These are phyloP conservation scores for Rhadinocentrus ornatus DNA, from an alignment of 2,797 vertebrate species.

Conservation along the genomic window DNA sequence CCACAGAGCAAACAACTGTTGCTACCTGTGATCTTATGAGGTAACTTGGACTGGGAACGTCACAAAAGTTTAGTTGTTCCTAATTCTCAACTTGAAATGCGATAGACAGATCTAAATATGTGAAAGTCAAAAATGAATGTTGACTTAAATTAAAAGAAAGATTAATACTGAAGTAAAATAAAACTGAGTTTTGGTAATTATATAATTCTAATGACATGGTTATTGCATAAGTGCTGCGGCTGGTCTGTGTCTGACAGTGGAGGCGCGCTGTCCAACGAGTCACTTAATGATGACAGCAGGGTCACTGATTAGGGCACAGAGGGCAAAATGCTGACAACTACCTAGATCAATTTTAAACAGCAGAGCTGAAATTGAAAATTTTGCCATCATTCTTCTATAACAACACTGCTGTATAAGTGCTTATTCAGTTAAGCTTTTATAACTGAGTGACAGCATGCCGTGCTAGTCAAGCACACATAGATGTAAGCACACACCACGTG, in stretches of 20 bases:
- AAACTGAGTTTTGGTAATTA: conserved; percentile 52
- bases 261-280: conserved; percentile 22
- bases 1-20: no score
- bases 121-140: neutral
- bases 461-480: neutral
- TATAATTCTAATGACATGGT: conserved; percentile 51
- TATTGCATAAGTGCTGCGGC: conserved; percentile 42
- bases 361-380: conserved; percentile 27
- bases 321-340: conserved; percentile 16
- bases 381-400: conserved; percentile 28
- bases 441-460: neutral
- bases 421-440: conserved; percentile 18
- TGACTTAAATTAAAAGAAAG: neutral
- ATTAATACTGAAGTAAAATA: neutral
- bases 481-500: neutral
- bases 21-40: conserved; percentile 4
- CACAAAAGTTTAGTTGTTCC: conserved; percentile 1
- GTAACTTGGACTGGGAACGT: neutral
- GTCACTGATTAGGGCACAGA: conserved; percentile 28
- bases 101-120: neutral
- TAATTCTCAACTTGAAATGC: neutral
- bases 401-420: conserved; percentile 17
- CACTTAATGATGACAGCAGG: conserved; percentile 15
- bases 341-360: conserved; percentile 29
- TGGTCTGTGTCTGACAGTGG: conserved; percentile 6